phyloP scores from a whole-genome alignment of 2,888 invertebrate species.

The Fragum sueziense region DNA sequence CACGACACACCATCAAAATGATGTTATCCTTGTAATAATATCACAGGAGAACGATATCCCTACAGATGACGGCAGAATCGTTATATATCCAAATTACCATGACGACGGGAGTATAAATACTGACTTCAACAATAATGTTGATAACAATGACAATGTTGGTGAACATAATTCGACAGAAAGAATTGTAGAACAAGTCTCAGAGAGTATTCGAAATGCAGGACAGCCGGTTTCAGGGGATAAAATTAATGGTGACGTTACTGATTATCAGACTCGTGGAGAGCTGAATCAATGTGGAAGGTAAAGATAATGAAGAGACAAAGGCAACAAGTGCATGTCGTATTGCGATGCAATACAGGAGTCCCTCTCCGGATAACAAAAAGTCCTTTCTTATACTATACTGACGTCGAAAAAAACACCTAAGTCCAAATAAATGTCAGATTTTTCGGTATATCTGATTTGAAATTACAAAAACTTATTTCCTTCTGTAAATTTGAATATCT shows the following conservation, averaged over 20 bases:
- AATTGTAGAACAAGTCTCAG: too few species aligned
- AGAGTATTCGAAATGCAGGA: neutral
- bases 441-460: too few species aligned
- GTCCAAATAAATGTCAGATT: slow-evolving; percentile 28
- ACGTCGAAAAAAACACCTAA: neutral
- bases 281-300: slow-evolving; percentile 23
- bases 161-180: neutral
- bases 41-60: neutral
- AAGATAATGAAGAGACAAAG: slow-evolving; percentile 34
- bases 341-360: too few species aligned
- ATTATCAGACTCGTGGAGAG: slow-evolving; percentile 5
- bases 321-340: too few species aligned
- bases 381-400: neutral
- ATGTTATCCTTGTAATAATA: neutral
- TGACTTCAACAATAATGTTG: neutral
- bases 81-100: neutral
- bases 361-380: too few species aligned
- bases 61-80: neutral
- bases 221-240: neutral
- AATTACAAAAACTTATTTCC: too few species aligned
- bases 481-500: too few species aligned
- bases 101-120: neutral
- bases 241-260: neutral
- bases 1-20: neutral
- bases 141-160: neutral